A percentile compares a stretch with the other conserved stretches of the same genome.
These are phyloP conservation scores for Pomatorhinus ruficollis DNA, from an alignment of 2,113 vertebrate genomes.

Conservation along the genomic window DNA sequence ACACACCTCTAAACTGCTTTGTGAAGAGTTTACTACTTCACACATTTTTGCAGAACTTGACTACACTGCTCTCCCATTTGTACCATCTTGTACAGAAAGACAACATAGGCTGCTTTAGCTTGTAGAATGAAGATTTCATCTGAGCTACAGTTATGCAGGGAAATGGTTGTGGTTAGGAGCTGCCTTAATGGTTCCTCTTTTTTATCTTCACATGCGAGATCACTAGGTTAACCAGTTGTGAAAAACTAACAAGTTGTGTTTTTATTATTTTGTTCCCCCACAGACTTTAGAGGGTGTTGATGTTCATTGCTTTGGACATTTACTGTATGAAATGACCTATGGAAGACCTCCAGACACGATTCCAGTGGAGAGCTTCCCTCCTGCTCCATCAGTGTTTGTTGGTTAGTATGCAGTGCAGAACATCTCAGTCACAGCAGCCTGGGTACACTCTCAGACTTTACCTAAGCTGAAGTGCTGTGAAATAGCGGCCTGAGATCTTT, in stretches of 20 bases:
- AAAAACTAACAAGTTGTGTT: not conserved
- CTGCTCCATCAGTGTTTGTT: slow-evolving; percentile 81
- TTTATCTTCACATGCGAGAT: not conserved
- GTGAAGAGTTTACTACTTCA: not conserved
- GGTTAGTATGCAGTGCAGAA: slow-evolving; percentile 76
- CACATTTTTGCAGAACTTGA: not conserved
- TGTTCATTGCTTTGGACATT: slow-evolving; percentile 91
- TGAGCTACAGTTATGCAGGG: not conserved
- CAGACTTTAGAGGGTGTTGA: slow-evolving; percentile 92
- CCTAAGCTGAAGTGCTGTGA: not conserved
- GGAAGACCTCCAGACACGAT: slow-evolving; percentile 86
- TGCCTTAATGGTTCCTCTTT: not conserved
- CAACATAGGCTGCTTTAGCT: not conserved
- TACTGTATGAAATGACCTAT: slow-evolving; percentile 95
- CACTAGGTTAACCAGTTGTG: not conserved
- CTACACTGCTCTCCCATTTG: not conserved
- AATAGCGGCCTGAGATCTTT: not conserved
- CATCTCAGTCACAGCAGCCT: not conserved
- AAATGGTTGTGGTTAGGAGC: not conserved
- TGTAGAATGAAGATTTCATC: not conserved
- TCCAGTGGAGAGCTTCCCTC: slow-evolving; percentile 86
- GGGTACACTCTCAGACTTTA: not conserved
- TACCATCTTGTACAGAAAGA: not conserved
- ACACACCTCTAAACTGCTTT: not conserved
- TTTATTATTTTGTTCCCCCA: not conserved